Conservation (phyloP, 1,140 invertebrate species). For the Anastatus disparis region DNA sequence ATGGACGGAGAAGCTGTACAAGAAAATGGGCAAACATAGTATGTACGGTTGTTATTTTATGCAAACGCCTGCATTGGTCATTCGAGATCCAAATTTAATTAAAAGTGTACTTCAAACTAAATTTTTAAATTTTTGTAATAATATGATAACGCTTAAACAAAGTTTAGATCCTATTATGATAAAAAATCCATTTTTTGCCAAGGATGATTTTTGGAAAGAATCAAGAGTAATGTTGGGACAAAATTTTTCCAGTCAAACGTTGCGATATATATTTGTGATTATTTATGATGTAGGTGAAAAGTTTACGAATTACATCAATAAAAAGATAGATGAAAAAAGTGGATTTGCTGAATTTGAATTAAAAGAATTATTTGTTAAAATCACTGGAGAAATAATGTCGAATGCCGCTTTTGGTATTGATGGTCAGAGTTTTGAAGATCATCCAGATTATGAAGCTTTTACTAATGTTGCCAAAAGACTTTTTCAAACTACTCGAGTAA, state of each 20-base stretch:
- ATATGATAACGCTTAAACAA: constrained; percentile 21
- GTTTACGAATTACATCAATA: constrained; percentile 39
- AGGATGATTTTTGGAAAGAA: constrained; percentile 41
- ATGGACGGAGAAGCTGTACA: constrained; percentile 42
- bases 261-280: constrained; percentile 34
- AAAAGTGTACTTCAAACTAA: constrained; percentile 53
- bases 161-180: constrained; percentile 45
- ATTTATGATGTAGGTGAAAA: constrained; percentile 36
- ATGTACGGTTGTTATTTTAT: constrained; percentile 52
- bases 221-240: constrained; percentile 31
- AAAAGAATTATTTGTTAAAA: constrained; percentile 58
- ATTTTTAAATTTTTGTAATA: constrained; percentile 50
- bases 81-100: constrained; percentile 54
- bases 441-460: constrained; percentile 21
- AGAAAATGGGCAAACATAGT: constrained; percentile 24
- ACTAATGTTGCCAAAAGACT: constrained; percentile 43
- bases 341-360: constrained; percentile 45
- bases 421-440: constrained; percentile 43
- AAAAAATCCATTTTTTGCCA: constrained; percentile 53
- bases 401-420: constrained; percentile 64
- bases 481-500: constrained; percentile 22
- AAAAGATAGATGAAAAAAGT: neutral
- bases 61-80: constrained; percentile 44
- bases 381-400: constrained; percentile 66
- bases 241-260: constrained; percentile 42